Base-by-base conservation (phyloP, 2,113 vertebrate genomes). In the pig (Sus scrofa) region DNA sequence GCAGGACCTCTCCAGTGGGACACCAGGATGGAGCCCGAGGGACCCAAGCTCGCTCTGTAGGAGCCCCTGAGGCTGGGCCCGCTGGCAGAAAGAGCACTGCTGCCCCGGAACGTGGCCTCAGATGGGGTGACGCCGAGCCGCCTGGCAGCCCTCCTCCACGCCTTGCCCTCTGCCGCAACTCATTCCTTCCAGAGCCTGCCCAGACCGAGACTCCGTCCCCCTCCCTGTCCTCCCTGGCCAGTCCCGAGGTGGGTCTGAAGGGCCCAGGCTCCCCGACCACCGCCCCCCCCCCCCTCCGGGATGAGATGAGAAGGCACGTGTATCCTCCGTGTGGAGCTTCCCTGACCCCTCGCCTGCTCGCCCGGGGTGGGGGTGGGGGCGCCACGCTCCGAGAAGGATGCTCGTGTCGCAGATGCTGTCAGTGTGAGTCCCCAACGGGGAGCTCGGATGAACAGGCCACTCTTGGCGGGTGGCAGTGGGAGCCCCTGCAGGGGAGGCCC, bases 181-280 rank as follows among this genome's bases (percentile, higher is more conserved):
- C 52, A 22, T 52, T 14, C 39, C 30, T 6, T 27, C 27, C 27
- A 56, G 83, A 39, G 5, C 30, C 18, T 58, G n/a, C 58, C 74
- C 81, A 7, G 62, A n/a, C 68, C 32, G 44, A 8, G 54, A 50
- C 83, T 27, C 65, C 1, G 0, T 67, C 54, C 83, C 92, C 62
- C 81, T 62, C 85, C 65, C 83, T 39, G 15, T 83, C n/a, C 34
- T 79, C 56, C 79, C 86, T 71, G 44, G 97, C 96, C 78, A 84
- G 32, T 19, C 82, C 32, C 10, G 0, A 20, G 77, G 96, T 91
- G 92, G 81, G 92, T 96, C 94, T 92, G 44, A 60, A 67, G 67
- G 11, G 70, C 77, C 52, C 93, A 6, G 44, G 89, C 86, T 34
- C 27, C 79, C 44, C 6, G 5, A n/a, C n/a, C n/a, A n/a, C n/a